Percentiles rank a stretch among this genome's conserved stretches.
Evolutionary conservation across 2,888 invertebrate genomes (phyloP).

Genomic region (Macrophya alboannulata): DNA sequence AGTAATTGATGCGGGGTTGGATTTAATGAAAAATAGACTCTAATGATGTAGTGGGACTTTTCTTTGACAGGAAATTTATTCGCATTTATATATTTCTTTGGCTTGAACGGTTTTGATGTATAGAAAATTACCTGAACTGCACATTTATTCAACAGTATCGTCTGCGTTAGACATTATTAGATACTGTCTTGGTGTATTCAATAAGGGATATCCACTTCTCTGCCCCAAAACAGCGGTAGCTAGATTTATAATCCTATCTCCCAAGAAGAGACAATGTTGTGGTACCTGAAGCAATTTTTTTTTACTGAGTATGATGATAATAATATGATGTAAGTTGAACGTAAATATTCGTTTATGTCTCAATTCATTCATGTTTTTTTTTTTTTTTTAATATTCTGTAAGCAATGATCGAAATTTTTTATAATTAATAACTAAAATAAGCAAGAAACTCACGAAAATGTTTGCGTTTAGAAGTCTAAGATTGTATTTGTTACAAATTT

Average conservation of each 20-base stretch:
- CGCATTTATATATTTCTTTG: background rate
- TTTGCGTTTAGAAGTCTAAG: conserved; percentile 71
- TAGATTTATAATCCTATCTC: conserved; percentile 71
- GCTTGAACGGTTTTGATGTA: background rate
- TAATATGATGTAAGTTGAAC: background rate
- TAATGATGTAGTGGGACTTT: background rate
- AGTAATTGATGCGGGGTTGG: background rate
- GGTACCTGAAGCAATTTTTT: conserved; percentile 65
- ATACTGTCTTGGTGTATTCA: conserved; percentile 26
- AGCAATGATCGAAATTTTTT: background rate
- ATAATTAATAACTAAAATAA: background rate
- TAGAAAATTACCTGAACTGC: conserved; percentile 26
- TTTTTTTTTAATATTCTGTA: conserved; percentile 39
- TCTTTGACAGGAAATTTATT: background rate
- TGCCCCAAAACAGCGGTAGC: conserved; percentile 70
- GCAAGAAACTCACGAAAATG: conserved; percentile 68
- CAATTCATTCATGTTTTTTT: background rate
- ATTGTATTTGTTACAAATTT: conserved; percentile 72
- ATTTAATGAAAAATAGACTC: background rate
- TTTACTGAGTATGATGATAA: background rate
- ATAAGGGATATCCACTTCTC: conserved; percentile 69
- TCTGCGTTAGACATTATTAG: background rate
- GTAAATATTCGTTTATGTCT: background rate
- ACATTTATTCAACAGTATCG: conserved; percentile 37
- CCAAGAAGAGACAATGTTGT: conserved; percentile 66